These are phyloP conservation scores for Drosophila ohnishii DNA, from an alignment of 1,140 invertebrate genomes.

Conservation along the genomic window DNA sequence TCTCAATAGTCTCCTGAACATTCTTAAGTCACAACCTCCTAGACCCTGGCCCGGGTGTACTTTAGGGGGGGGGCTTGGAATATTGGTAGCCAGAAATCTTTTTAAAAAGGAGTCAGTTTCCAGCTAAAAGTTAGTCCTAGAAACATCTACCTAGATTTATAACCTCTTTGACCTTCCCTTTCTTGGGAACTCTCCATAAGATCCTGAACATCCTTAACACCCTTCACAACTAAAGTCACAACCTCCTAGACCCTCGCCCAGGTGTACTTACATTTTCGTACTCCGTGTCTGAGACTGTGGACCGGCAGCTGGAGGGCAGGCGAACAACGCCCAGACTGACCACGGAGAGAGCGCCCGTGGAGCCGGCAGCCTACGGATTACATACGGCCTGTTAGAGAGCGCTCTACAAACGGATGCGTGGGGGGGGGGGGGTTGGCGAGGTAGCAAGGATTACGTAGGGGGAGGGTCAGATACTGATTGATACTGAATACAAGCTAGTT, in stretches of 20 bases:
- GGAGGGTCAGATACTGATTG: slow-evolving; percentile 3
- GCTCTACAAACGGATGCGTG: slow-evolving; percentile 20
- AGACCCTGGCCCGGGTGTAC: too few relatives aligned
- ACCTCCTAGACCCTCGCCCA: neutral
- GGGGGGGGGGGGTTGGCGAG: neutral
- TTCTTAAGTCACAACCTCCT: too few relatives aligned
- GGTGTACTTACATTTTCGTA: slow-evolving; percentile 90
- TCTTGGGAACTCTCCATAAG: too few relatives aligned
- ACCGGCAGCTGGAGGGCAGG: slow-evolving; percentile 88
- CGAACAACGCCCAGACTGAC: slow-evolving; percentile 76
- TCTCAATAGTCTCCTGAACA: too few relatives aligned
- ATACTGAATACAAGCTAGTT: slow-evolving; percentile 8
- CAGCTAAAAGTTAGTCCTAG: too few relatives aligned
- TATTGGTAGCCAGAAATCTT: too few relatives aligned
- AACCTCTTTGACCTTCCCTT: too few relatives aligned
- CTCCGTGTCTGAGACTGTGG: slow-evolving; percentile 96
- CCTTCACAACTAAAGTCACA: neutral
- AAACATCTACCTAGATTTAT: too few relatives aligned
- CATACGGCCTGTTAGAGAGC: slow-evolving; percentile 37
- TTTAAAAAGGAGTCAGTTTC: too few relatives aligned
- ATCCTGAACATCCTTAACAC: too few relatives aligned
- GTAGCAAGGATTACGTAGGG: neutral
- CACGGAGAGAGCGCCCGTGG: slow-evolving; percentile 83
- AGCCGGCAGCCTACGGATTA: slow-evolving; percentile 86
- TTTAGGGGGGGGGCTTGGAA: too few relatives aligned